These are phyloP conservation scores for Adelognathus sp. DNA, from an alignment of 2,888 invertebrate species.

Conservation along the genomic window DNA sequence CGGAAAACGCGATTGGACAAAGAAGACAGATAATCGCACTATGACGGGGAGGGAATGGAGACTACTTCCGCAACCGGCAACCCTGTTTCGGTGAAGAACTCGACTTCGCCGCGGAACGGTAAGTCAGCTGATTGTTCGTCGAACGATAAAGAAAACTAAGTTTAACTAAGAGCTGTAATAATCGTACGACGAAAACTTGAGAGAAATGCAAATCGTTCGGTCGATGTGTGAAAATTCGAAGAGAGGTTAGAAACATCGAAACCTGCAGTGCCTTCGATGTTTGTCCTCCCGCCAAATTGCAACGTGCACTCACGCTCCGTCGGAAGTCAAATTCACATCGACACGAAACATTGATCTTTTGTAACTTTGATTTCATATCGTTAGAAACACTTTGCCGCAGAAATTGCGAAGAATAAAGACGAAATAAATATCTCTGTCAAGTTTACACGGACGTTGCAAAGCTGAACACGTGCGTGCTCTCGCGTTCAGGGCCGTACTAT, in stretches of 20 bases:
- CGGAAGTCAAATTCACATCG: slow-evolving; percentile 53
- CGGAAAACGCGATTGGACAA: slow-evolving; percentile 12
- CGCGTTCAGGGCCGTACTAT: background rate
- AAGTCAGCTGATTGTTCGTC: slow-evolving; percentile 64
- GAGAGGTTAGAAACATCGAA: background rate
- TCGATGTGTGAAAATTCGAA: background rate
- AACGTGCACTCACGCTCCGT: slow-evolving; percentile 68
- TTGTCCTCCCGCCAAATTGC: slow-evolving; percentile 72
- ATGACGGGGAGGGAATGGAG: slow-evolving; percentile 73
- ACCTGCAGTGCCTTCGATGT: slow-evolving; percentile 31
- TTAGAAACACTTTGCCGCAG: background rate
- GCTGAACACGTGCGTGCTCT: slow-evolving; percentile 21
- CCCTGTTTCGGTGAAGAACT: slow-evolving; percentile 69
- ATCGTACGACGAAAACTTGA: background rate
- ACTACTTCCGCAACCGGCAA: slow-evolving; percentile 69
- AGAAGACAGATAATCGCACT: slow-evolving; percentile 57
- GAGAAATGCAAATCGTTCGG: background rate
- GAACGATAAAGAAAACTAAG: background rate
- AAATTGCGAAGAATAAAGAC: background rate
- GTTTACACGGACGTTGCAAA: background rate
- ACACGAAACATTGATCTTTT: slow-evolving; percentile 5
- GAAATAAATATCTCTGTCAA: background rate
- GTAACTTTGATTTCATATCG: background rate
- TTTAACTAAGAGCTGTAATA: background rate
- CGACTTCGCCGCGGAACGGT: slow-evolving; percentile 73